These are phyloP conservation scores for Hydropsyche tenuis DNA, from an alignment of 1,140 invertebrate species.

Conservation along the genomic window DNA sequence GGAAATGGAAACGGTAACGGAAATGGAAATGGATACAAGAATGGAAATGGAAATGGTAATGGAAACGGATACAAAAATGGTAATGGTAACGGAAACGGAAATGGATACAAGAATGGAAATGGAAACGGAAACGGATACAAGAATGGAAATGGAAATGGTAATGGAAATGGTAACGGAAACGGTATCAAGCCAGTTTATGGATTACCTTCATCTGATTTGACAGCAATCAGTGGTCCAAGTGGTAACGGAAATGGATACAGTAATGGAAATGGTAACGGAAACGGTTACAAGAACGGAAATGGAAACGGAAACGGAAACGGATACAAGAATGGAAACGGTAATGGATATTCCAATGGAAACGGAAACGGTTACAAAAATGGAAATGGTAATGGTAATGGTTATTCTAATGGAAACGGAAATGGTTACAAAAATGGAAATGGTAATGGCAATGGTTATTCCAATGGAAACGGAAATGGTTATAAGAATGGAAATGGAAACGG, in stretches of 20 bases:
- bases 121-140: not conserved
- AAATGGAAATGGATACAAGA: conserved; percentile 25
- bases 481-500: not conserved
- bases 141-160: conserved; percentile 23
- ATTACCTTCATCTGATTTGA: not conserved
- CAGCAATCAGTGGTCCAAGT: no score
- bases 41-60: conserved; percentile 34
- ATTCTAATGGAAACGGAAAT: conserved; percentile 26
- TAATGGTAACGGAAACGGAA: conserved; percentile 22
- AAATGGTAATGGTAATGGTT: conserved; percentile 29
- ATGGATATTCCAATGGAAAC: conserved; percentile 32
- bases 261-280: conserved; percentile 36
- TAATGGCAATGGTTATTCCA: conserved; percentile 20
- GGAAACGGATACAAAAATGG: not conserved
- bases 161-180: conserved; percentile 38
- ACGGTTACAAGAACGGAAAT: conserved; percentile 39
- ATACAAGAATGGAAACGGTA: conserved; percentile 28
- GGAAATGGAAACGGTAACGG: conserved; percentile 38
- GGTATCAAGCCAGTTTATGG: not conserved
- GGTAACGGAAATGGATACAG: conserved; percentile 5
- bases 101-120: conserved; percentile 23
- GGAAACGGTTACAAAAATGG: conserved; percentile 38
- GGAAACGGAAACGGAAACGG: conserved; percentile 36
- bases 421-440: not conserved
- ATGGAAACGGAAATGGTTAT: conserved; percentile 25